Evolutionary conservation across 2,113 vertebrate genomes (phyloP), one percentile per base, ranked within the genome.

Genomic region (Pteruthius melanotis): DNA sequence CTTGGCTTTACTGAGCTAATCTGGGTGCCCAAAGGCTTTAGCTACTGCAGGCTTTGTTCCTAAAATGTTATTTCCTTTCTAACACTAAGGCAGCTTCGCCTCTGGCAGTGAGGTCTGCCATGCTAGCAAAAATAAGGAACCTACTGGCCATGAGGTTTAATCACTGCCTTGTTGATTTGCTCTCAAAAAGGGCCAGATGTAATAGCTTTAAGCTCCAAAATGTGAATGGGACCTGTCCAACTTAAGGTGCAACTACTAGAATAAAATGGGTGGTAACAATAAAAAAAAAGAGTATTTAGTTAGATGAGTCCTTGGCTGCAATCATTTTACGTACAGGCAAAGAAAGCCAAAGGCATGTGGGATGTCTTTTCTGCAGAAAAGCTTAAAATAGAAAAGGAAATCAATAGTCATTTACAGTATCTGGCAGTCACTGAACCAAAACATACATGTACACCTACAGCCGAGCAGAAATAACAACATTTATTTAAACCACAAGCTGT

Each of bases 401-500:
- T 83, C 42, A 81, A 92, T 90, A 83, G 85, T 95, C 91, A 94
- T 79, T 88, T 95, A 74, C 66, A 89, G 89, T 97, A 95, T 96
- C 93, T 90, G 94, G 78, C 75, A 94, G 80, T 39, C 95, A 78
- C 81, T 85, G 89, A 97, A 95, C 53, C 72, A 92, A 97, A 94
- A 95, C 83, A 91, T 93, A 93, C 86, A 78, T 81, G 94, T 52
- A 94, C 68, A 94, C 80, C 94, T 96, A 96, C 85, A 93, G 93
- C 91, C 75, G 80, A 95, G 93, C 97, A 97, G 96, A 97, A 97
- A 97, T 97, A 97, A 95, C 96, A 92, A 91, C 94, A 91, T 87
- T 94, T 94, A 96, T 92, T 96, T 96, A 96, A 96, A 91, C 89
- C 85, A 83, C 97, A 96, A 97, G 92, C 97, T 97, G 97, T 97